Evolutionary conservation across 2,113 vertebrate genomes (phyloP).

Genomic region (Anseranas semipalmata): DNA sequence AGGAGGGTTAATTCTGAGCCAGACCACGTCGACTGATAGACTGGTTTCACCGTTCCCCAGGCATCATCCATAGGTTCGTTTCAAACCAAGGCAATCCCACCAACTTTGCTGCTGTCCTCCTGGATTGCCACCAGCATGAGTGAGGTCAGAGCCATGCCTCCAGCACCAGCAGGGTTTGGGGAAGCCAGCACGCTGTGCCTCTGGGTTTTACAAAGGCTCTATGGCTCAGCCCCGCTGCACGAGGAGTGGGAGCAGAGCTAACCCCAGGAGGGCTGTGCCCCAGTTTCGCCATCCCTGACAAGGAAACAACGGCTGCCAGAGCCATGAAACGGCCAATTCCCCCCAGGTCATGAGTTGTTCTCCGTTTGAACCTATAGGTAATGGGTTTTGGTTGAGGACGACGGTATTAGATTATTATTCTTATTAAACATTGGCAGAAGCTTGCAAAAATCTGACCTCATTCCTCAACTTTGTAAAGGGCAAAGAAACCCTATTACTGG

Average conservation of each 20-base stretch:
- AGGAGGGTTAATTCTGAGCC: background rate
- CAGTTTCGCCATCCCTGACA: background rate
- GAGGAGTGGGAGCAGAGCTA: background rate
- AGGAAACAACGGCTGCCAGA: background rate
- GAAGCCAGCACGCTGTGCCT: background rate
- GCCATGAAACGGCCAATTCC: background rate
- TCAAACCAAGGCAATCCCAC: background rate
- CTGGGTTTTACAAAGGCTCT: background rate
- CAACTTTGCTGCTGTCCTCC: background rate
- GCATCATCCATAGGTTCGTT: background rate
- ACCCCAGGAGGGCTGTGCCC: background rate
- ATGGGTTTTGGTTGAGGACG: conserved; percentile 4
- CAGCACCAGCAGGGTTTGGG: background rate
- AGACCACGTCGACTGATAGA: background rate
- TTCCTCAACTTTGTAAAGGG: conserved; percentile 26
- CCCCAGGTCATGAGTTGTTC: background rate
- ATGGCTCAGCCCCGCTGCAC: rapidly evolving
- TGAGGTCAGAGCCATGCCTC: background rate
- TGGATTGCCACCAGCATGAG: background rate
- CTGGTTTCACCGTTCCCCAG: background rate
- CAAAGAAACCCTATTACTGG: conserved; percentile 18
- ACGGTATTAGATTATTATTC: conserved; percentile 22
- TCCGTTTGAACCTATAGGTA: background rate
- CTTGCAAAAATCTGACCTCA: conserved; percentile 47
- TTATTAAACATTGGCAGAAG: conserved; percentile 30